Conservation (phyloP, 2,888 invertebrate species). For the Herminia tarsipennalis region DNA sequence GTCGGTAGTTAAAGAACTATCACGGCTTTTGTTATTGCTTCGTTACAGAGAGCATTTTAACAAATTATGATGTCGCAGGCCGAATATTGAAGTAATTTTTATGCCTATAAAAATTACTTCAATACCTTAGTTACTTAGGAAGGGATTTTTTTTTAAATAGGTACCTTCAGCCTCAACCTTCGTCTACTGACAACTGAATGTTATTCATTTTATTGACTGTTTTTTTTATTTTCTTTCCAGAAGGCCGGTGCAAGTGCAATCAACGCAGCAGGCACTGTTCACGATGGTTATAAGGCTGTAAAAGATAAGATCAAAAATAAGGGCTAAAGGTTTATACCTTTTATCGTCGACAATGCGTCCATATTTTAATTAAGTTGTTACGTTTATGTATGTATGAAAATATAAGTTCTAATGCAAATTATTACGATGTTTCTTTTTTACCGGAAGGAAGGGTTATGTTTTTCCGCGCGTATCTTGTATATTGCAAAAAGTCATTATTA, state of each 20-base stretch:
- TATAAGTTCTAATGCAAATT: not conserved
- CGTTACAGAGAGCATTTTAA: no score
- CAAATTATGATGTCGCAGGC: no score
- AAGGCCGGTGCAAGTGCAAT: constrained; percentile 25
- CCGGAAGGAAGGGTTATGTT: no score
- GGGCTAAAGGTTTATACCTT: constrained; percentile 11
- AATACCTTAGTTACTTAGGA: not conserved
- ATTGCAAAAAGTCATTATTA: no score
- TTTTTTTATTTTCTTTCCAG: constrained; percentile 16
- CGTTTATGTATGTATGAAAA: not conserved
- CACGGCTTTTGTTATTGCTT: no score
- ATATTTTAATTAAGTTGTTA: not conserved
- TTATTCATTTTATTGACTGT: not conserved
- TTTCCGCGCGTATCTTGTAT: no score
- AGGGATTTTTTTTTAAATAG: no score
- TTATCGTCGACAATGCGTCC: not conserved
- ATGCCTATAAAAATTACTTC: not conserved
- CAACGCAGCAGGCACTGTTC: constrained; percentile 28
- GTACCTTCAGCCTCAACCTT: no score
- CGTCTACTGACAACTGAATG: not conserved
- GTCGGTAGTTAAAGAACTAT: no score
- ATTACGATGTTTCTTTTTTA: no score
- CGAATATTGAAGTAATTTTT: no score
- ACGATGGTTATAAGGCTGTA: constrained; percentile 24
- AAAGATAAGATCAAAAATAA: constrained; percentile 19